Evolutionary conservation across 1,140 invertebrate genomes (phyloP), one percentile per base, ranked within the genome.

Genomic region (Akabosia matsudoensis): DNA sequence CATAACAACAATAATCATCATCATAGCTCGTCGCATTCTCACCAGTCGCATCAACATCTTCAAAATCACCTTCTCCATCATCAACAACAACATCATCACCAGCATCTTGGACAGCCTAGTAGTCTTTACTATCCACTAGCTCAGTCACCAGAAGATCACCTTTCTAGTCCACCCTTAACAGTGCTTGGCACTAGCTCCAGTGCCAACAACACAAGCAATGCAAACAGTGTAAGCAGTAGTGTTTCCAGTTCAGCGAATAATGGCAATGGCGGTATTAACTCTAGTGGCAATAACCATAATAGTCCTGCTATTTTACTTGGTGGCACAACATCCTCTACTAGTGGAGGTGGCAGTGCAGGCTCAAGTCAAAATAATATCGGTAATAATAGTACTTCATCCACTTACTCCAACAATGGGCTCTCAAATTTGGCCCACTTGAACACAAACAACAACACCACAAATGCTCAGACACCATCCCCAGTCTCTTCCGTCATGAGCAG

Each of bases 131-230:
- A 67, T 31, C 61, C 61, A 7, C 31, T 67, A 22, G 61, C 61
- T n/a, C 61, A 67, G 28, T 67, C 61, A 67, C 30, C 61, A 28
- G 61, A 67, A 30, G 61, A 67, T 67, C 61, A 67, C 61, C 75
- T 73, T 61, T 76, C 75, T 76, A 76, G 75, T 76, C 75, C 75
- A 54, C 67, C 75, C 7, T 51, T 76, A 13, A 73, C 64, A 73
- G 75, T 26, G 37, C 75, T 76, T 37, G 61, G 54, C 30, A 30
- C 14, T 14, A 45, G 7, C 24, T 10, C 16, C 33, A 52, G 7
- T 28, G 22, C 4, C 45, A 72, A n/a, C 24, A 34, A 72, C 37
- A n/a, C 13, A 37, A 72, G 3, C 22, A 30, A 2, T 37, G 24
- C 16, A 14, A 72, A 72, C 26, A 37, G n/a, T 33, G 37, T 2